Evolutionary conservation across 1,140 invertebrate genomes (phyloP), one percentile per base, ranked within the genome.

Genomic region (Camponotus vicinus): DNA sequence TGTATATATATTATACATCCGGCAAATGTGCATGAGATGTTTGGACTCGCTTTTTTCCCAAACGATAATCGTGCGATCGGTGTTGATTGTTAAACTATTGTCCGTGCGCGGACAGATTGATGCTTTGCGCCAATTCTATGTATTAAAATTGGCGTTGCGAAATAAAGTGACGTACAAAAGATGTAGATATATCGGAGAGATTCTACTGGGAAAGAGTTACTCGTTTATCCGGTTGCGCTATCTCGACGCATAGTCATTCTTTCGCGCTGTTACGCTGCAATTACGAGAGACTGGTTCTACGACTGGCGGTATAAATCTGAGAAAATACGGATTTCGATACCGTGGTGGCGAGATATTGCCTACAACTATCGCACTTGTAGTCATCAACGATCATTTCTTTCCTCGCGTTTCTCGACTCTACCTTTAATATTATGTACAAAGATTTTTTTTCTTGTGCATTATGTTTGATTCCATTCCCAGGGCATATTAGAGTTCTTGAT

Each of bases 161-260:
- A 52, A 52, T 15, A 52, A 52, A 71, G 40, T 32, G 76, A 87
- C 61, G 9, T 11, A 42, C 8, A 42, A 69, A 45, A 37, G 52
- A 15, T 76, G 73, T 79, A 88, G 70, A 7, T 27, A 6, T 73
- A 40, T 91, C 86, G 85, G 49, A 52, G 49, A 52, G 89, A 85
- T 92, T 90, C 80, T 87, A 77, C 90, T 85, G 88, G 88, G 90
- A 91, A 66, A 91, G 87, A 89, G 89, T 92, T 91, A 87, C 71
- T 18, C 87, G 88, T 92, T 93, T 92, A 92, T 92, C 92, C 91
- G 59, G 85, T 88, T 73, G 87, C 86, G 90, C 88, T 86, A 87
- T 88, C 88, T 92, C 88, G 91, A 92, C 87, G 88, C 86, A 87
- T 86, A 86, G 69, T 79, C 86, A 88, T 90, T 90, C 90, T 91